Percentiles rank a stretch among this genome's conserved stretches.
These are phyloP conservation scores for Malurus leucopterus DNA, from an alignment of 2,797 vertebrate species.

Conservation along the genomic window DNA sequence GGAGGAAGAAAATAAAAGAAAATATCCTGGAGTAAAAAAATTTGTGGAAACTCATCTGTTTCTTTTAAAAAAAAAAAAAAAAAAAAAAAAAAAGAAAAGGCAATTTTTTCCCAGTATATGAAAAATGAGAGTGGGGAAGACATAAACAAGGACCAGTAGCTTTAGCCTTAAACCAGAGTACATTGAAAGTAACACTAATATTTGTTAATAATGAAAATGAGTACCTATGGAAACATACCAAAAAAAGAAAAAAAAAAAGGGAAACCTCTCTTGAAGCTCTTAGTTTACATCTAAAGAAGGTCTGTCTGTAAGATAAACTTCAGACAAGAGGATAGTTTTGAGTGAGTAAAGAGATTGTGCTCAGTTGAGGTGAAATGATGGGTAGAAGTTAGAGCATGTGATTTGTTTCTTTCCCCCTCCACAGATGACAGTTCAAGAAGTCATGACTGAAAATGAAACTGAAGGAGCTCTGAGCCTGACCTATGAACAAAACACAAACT, in stretches of 20 bases:
- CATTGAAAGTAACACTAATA: neutral
- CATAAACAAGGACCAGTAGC: neutral
- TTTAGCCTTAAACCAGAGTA: neutral
- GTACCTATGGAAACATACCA: neutral
- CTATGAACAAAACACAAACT: slow-evolving; percentile 68
- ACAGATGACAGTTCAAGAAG: slow-evolving; percentile 30
- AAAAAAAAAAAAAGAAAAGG: neutral
- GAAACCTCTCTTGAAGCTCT: neutral
- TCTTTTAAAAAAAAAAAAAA: neutral
- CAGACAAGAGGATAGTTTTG: neutral
- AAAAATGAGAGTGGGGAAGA: neutral
- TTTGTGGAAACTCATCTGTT: neutral
- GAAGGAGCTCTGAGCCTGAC: slow-evolving; percentile 71
- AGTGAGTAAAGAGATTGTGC: neutral
- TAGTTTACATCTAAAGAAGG: neutral
- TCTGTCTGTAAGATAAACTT: neutral
- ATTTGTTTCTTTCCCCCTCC: neutral
- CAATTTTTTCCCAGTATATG: neutral
- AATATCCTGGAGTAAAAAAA: neutral
- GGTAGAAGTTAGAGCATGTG: neutral
- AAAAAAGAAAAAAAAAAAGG: neutral
- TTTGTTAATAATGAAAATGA: neutral
- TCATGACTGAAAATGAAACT: slow-evolving; percentile 68
- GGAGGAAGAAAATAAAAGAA: neutral
- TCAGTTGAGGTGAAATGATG: neutral